phyloP scores from a whole-genome alignment of 2,113 vertebrate genomes.

The Vanacampus margaritifer region DNA sequence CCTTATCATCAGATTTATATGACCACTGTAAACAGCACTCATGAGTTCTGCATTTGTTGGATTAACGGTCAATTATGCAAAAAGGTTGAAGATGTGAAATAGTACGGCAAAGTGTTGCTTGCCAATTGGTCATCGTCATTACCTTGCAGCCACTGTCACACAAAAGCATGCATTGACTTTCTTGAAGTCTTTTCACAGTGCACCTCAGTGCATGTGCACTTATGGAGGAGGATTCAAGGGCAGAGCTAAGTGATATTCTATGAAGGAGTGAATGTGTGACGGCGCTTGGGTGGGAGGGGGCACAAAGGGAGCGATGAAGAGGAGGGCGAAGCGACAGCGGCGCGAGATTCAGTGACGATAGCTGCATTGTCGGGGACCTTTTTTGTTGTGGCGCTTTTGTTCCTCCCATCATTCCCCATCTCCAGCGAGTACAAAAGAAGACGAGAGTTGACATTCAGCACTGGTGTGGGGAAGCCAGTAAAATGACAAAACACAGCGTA shows the following conservation, averaged over 20 bases:
- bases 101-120: background rate
- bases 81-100: conserved; percentile 25
- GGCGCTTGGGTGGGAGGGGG: conserved; percentile 5
- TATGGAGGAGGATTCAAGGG: conserved; percentile 69
- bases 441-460: conserved; percentile 67
- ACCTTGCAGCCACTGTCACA: conserved; percentile 18
- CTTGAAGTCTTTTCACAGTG: conserved; percentile 51
- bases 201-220: conserved; percentile 38
- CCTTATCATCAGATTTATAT: no score
- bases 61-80: conserved; percentile 31
- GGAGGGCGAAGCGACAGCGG: conserved; percentile 45
- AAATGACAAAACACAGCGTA: conserved; percentile 52
- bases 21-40: no score
- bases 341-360: conserved; percentile 59
- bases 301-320: conserved; percentile 53
- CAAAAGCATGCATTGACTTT: conserved; percentile 26
- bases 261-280: conserved; percentile 48
- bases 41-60: conserved; percentile 45
- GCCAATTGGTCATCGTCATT: conserved; percentile 26
- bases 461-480: conserved; percentile 57
- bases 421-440: conserved; percentile 69
- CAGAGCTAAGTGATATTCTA: conserved; percentile 67
- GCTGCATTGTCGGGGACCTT: conserved; percentile 62
- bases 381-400: conserved; percentile 68
- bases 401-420: conserved; percentile 46